Conservation (phyloP, 1,140 invertebrate genomes). For the Chymomyza costata region DNA sequence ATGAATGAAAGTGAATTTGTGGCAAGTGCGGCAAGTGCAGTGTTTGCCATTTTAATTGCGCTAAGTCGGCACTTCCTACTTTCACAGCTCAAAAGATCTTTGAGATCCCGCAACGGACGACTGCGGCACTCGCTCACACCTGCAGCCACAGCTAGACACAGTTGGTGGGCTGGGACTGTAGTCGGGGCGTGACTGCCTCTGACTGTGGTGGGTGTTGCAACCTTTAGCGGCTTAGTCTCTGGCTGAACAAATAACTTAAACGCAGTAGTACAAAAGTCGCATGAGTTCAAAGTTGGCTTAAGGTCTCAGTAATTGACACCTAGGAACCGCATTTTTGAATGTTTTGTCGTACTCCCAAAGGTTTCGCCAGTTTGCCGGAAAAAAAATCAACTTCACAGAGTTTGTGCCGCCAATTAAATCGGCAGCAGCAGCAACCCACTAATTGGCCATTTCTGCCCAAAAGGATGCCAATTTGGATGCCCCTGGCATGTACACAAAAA, state of each 20-base stretch:
- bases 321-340: constrained; percentile 35
- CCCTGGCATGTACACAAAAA: too few relatives aligned
- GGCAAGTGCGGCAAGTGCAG: constrained; percentile 24
- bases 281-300: constrained; percentile 29
- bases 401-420: too few relatives aligned
- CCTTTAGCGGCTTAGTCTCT: constrained; percentile 58
- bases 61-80: constrained; percentile 33
- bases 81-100: constrained; percentile 41
- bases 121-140: too few relatives aligned
- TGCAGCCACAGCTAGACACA: constrained; percentile 17
- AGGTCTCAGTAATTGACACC: constrained; percentile 58
- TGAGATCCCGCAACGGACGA: constrained; percentile 5
- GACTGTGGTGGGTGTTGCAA: constrained; percentile 57
- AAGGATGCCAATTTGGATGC: too few relatives aligned
- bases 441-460: too few relatives aligned
- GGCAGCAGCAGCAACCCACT: too few relatives aligned
- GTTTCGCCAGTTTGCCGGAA: too few relatives aligned
- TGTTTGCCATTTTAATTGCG: constrained; percentile 48
- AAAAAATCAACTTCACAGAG: too few relatives aligned
- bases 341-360: too few relatives aligned
- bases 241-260: constrained; percentile 29
- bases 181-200: constrained; percentile 28
- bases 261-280: constrained; percentile 17
- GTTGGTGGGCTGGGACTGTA: constrained; percentile 25
- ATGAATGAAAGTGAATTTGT: constrained; percentile 68